These are phyloP conservation scores for Gymnoscelis rufifasciata DNA, from an alignment of 2,888 invertebrate genomes.

Conservation along the genomic window DNA sequence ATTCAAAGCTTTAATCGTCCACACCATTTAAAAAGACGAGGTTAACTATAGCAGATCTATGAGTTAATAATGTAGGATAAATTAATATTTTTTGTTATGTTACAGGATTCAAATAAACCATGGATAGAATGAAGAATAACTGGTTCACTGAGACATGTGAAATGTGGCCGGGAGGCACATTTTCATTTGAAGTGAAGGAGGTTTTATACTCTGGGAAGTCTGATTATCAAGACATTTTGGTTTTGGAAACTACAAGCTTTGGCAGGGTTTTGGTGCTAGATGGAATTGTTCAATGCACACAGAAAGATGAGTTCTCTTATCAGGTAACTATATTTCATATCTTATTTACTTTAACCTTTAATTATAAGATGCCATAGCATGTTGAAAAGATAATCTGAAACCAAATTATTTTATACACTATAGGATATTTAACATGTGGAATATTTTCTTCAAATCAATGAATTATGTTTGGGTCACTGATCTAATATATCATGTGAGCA, in stretches of 20 bases:
- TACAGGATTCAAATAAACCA: conserved; percentile 41
- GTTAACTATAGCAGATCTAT: too few species aligned
- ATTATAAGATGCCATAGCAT: too few species aligned
- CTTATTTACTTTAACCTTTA: too few species aligned
- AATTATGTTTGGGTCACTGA: too few species aligned
- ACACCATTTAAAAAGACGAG: too few species aligned
- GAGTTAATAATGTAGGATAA: too few species aligned
- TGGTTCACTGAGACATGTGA: conserved; percentile 97
- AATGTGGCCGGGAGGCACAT: conserved; percentile 93
- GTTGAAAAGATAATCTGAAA: too few species aligned
- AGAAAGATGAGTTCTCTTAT: conserved; percentile 97
- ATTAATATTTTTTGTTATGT: too few species aligned
- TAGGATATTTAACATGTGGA: too few species aligned
- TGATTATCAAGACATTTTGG: conserved; percentile 89
- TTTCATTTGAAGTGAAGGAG: conserved; percentile 90
- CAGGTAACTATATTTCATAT: conserved; percentile 83
- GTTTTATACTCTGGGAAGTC: conserved; percentile 89
- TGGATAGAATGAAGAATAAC: conserved; percentile 86
- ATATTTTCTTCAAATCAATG: too few species aligned
- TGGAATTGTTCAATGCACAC: conserved; percentile 97
- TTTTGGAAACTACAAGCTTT: conserved; percentile 88
- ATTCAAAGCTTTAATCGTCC: background rate
- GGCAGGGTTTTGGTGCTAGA: conserved; percentile 94
- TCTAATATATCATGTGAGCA: too few species aligned
- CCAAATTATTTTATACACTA: too few species aligned